These are phyloP conservation scores for Drosophila athabasca DNA, from an alignment of 1,140 invertebrate species.

Conservation along the genomic window DNA sequence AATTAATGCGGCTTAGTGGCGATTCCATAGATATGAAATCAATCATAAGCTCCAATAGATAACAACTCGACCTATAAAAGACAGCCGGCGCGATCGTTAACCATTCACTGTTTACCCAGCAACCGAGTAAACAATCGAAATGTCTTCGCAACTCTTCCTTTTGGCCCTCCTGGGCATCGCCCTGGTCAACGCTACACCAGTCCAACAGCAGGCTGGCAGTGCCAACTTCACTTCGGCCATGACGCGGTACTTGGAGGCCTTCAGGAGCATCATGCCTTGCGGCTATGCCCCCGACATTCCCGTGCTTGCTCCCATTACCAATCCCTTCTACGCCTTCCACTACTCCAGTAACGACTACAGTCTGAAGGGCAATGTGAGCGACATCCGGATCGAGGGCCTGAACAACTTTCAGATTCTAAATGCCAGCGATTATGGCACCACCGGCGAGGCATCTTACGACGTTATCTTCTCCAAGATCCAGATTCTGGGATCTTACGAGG, in stretches of 20 bases:
- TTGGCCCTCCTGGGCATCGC: constrained; percentile 35
- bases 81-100: not conserved
- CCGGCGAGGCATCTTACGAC: constrained; percentile 45
- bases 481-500: constrained; percentile 39
- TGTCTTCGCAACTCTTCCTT: constrained; percentile 44
- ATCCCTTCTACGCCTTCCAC: constrained; percentile 30
- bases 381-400: constrained; percentile 57
- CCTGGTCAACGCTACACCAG: constrained; percentile 25
- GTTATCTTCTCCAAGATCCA: constrained; percentile 57
- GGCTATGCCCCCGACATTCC: constrained; percentile 52
- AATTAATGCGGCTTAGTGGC: no score
- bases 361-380: constrained; percentile 51
- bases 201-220: constrained; percentile 23
- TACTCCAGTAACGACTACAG: constrained; percentile 20
- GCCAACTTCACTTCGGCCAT: constrained; percentile 40
- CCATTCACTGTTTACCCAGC: not conserved
- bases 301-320: constrained; percentile 39
- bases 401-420: constrained; percentile 53
- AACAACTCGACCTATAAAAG: constrained; percentile 28
- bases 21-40: constrained; percentile 39
- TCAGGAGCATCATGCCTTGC: constrained; percentile 61
- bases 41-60: constrained; percentile 33
- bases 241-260: constrained; percentile 43
- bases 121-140: constrained; percentile 23
- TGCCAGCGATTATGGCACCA: constrained; percentile 39